A percentile compares a stretch with the other conserved stretches of the same genome.
phyloP scores from a whole-genome alignment of 1,140 invertebrate species.

The Bombyx mori region ASM3026992v2 NC_085124.1:9531501-9532000 shows the following conservation, averaged over 20 bases:
- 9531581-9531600: too few relatives aligned
- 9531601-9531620: not conserved
- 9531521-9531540: too few relatives aligned
- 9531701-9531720: constrained; percentile 93
- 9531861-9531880: constrained; percentile 50
- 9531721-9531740: constrained; percentile 93
- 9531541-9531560: too few relatives aligned
- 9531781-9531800: constrained; percentile 92
- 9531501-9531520: too few relatives aligned
- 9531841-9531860: constrained; percentile 79
- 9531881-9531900: too few relatives aligned
- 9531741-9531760: constrained; percentile 92
- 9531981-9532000: too few relatives aligned
- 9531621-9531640: constrained; percentile 87
- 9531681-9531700: constrained; percentile 85
- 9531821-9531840: constrained; percentile 91
- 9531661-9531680: constrained; percentile 94
- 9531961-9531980: too few relatives aligned
- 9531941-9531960: too few relatives aligned
- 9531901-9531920: too few relatives aligned
- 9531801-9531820: constrained; percentile 90
- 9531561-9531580: too few relatives aligned
- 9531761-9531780: constrained; percentile 91
- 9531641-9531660: constrained; percentile 94
- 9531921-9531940: too few relatives aligned